phyloP scores from a whole-genome alignment of 2,888 invertebrate species.

The Artemia sinica region DNA sequence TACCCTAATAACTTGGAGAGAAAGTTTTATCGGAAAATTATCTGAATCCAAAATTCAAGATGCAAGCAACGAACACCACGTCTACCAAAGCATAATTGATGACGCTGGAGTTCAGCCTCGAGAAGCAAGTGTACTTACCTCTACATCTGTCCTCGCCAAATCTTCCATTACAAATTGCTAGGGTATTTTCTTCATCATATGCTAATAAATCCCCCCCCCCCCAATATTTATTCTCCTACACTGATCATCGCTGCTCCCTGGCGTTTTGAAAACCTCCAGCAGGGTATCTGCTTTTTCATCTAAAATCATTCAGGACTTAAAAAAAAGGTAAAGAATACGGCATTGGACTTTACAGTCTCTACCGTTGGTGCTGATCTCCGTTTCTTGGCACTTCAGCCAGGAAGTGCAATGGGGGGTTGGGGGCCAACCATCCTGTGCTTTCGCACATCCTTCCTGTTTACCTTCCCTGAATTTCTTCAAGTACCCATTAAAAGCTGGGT shows the following conservation, averaged over 20 bases:
- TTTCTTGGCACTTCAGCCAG: no score
- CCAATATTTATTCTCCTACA: slow-evolving; percentile 9
- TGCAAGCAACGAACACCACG: not conserved
- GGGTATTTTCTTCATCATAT: not conserved
- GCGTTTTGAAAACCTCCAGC: not conserved
- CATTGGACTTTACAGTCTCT: no score
- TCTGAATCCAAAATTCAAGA: not conserved
- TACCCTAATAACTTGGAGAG: not conserved
- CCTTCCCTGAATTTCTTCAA: no score
- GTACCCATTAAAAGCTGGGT: no score
- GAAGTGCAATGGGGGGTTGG: no score
- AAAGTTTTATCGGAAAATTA: not conserved
- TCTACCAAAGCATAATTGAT: not conserved
- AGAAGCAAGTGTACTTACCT: not conserved
- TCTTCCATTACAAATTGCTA: not conserved
- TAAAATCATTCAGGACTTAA: no score
- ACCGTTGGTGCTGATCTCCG: no score
- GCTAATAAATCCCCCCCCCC: slow-evolving; percentile 3
- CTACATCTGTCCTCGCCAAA: not conserved
- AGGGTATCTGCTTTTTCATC: not conserved
- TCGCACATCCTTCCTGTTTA: no score
- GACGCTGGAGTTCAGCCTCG: not conserved
- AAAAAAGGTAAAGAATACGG: no score
- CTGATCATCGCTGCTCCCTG: not conserved
- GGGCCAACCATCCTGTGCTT: no score